A percentile compares a stretch with the other conserved stretches of the same genome.
These are phyloP conservation scores for Hydrolagus affinis DNA, from an alignment of 2,113 vertebrate species.

Conservation along the genomic window DNA sequence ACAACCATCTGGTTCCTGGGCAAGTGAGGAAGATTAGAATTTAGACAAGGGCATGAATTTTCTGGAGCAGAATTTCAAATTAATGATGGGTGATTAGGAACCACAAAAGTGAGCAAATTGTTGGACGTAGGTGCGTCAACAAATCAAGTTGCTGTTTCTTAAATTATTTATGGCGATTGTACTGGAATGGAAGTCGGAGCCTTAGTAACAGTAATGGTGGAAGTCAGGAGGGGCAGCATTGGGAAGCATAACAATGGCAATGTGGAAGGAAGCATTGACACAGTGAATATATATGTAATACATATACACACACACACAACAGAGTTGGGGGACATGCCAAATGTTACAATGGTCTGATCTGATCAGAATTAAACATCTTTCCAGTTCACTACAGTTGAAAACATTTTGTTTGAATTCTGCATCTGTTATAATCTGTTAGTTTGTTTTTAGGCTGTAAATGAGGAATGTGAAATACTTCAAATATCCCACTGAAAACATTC, in stretches of 20 bases:
- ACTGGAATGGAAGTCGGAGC: background rate
- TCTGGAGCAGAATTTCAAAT: background rate
- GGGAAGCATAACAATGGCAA: background rate
- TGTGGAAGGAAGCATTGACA: background rate
- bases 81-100: background rate
- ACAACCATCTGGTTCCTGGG: background rate
- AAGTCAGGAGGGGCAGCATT: background rate
- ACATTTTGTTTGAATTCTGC: too few relatives aligned
- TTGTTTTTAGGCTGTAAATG: too few relatives aligned
- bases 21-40: background rate
- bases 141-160: slow-evolving; percentile 8
- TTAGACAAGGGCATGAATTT: background rate
- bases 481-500: too few relatives aligned
- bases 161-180: background rate
- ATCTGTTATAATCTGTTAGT: too few relatives aligned
- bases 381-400: background rate
- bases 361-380: background rate
- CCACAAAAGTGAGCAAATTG: background rate
- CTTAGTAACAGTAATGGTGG: background rate
- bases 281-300: too few relatives aligned
- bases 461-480: too few relatives aligned
- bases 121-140: background rate
- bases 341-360: too few relatives aligned
- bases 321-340: background rate
- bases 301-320: too few relatives aligned